Percentiles rank a stretch among this genome's conserved stretches.
Conservation (phyloP, 2,888 invertebrate genomes). For the Congeria kusceri region DNA sequence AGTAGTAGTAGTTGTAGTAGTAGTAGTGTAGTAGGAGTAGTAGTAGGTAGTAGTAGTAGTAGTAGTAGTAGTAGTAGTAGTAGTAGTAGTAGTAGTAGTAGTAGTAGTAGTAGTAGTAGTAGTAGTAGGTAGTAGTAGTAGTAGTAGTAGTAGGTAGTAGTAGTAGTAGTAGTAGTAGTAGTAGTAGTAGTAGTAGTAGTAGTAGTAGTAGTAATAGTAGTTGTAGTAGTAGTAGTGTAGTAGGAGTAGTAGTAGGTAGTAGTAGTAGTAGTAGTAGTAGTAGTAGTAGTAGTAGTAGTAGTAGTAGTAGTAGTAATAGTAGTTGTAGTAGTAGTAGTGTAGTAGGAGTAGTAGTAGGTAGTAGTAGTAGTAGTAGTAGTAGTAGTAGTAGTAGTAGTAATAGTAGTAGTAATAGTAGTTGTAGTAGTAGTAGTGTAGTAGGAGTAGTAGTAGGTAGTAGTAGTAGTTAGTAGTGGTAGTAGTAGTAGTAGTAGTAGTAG, state of each 20-base stretch:
- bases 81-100: constrained; percentile 10
- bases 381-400: constrained; percentile 6
- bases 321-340: too few relatives aligned
- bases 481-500: constrained; percentile 9
- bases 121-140: too few relatives aligned
- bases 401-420: background rate
- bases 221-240: too few relatives aligned
- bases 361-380: too few relatives aligned
- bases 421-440: too few relatives aligned
- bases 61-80: constrained; percentile 2
- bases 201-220: background rate
- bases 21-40: too few relatives aligned
- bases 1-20: too few relatives aligned
- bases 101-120: constrained; percentile 8
- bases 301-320: constrained; percentile 8
- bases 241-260: too few relatives aligned
- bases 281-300: constrained; percentile 13
- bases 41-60: background rate
- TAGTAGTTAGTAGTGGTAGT: constrained; percentile 9
- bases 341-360: too few relatives aligned
- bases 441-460: background rate
- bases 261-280: constrained; percentile 4
- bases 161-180: constrained; percentile 26
- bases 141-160: constrained; percentile 12
- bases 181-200: constrained; percentile 19